Percentiles rank a stretch among this genome's conserved stretches.
These are phyloP conservation scores for Emydura subglobosa DNA, from an alignment of 2,113 vertebrate genomes.

Conservation along the genomic window DNA sequence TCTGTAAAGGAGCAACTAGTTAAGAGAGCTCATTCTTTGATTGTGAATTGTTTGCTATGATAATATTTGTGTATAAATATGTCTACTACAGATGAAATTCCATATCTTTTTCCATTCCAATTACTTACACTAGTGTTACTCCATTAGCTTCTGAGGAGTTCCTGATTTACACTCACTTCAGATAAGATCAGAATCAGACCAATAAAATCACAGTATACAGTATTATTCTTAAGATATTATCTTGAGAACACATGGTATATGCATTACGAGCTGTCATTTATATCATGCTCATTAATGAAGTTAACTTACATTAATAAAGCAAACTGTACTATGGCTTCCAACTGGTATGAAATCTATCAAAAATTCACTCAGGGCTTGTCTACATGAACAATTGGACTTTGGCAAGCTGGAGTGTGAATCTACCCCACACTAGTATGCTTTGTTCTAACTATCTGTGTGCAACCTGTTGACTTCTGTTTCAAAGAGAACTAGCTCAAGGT, in stretches of 20 bases:
- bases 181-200: neutral
- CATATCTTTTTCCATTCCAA: neutral
- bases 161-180: neutral
- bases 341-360: neutral
- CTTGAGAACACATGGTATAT: neutral
- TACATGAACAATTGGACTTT: neutral
- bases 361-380: neutral
- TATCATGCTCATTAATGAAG: neutral
- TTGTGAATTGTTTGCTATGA: neutral
- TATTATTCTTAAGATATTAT: neutral
- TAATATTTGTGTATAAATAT: neutral
- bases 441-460: neutral
- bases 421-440: neutral
- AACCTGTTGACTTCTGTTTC: neutral
- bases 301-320: neutral
- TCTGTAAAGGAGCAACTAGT: neutral
- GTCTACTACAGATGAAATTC: neutral
- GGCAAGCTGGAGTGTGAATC: neutral
- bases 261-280: neutral
- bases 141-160: neutral
- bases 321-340: neutral
- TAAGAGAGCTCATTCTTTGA: neutral
- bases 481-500: neutral
- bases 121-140: neutral
- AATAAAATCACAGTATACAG: neutral